Percentiles rank a stretch among this genome's conserved stretches.
Evolutionary conservation across 1,140 invertebrate species (phyloP).

Genomic region (Dendroctonus ponderosae): DNA sequence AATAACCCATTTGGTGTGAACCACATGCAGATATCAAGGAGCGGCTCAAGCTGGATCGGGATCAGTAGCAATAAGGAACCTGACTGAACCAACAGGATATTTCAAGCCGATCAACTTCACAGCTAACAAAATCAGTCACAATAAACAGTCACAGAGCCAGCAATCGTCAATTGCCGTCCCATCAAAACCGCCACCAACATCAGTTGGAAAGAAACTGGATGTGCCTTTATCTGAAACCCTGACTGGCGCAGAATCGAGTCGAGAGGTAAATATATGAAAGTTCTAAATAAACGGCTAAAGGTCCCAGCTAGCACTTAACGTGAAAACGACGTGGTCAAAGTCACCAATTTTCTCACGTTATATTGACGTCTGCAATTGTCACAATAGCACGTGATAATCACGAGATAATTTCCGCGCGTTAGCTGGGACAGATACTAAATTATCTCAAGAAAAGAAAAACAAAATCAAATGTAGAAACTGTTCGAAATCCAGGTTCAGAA

Average conservation of each 20-base stretch:
- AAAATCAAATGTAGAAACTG: conserved; percentile 16
- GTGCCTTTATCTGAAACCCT: conserved; percentile 3
- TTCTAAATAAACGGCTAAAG: too few species aligned
- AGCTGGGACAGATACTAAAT: not conserved
- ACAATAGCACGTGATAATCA: too few species aligned
- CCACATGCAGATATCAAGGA: conserved; percentile 60
- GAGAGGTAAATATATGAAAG: conserved; percentile 11
- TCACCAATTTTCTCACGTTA: too few species aligned
- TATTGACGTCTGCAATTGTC: too few species aligned
- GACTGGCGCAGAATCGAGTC: conserved; percentile 3
- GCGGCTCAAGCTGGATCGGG: conserved; percentile 79
- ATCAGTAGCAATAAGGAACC: conserved; percentile 50
- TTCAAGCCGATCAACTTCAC: conserved; percentile 40
- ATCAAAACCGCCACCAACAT: too few species aligned
- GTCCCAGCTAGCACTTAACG: too few species aligned
- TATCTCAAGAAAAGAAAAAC: not conserved
- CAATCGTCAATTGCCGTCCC: conserved; percentile 1
- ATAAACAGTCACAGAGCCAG: conserved; percentile 27
- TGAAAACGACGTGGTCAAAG: too few species aligned
- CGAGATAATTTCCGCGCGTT: not conserved
- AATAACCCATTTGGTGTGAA: not conserved
- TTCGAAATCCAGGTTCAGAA: conserved; percentile 25
- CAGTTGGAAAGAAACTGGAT: not conserved
- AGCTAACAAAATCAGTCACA: conserved; percentile 16
- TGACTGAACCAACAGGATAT: conserved; percentile 27